Conservation (phyloP, 2,888 invertebrate species). For the Drosophila mulleri region DNA sequence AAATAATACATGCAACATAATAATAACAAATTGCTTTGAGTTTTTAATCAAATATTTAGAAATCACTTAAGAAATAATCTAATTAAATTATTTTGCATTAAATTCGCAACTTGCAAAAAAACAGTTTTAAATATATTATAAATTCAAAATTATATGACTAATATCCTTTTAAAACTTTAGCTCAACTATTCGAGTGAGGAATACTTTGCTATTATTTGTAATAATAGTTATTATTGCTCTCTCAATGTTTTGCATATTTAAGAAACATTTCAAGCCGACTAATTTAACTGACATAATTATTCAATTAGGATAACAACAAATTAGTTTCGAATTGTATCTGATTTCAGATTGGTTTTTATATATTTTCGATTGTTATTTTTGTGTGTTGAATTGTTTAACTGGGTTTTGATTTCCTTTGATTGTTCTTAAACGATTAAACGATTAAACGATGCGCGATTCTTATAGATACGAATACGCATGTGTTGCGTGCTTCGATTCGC, state of each 20-base stretch:
- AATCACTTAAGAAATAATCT: neutral
- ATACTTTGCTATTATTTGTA: too few species aligned
- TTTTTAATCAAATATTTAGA: neutral
- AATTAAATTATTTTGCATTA: neutral
- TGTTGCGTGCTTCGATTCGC: conserved; percentile 67
- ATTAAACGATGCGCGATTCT: conserved; percentile 32
- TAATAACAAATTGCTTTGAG: too few species aligned
- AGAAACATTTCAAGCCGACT: conserved; percentile 7
- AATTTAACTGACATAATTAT: conserved; percentile 17
- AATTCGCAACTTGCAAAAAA: neutral
- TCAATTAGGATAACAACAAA: conserved; percentile 22
- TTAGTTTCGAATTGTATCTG: neutral
- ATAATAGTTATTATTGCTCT: neutral
- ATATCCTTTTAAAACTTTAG: neutral
- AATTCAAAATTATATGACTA: neutral
- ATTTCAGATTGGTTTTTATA: neutral
- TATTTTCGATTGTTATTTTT: conserved; percentile 15
- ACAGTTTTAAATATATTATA: neutral
- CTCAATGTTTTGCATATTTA: neutral
- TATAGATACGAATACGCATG: conserved; percentile 42
- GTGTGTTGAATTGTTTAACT: conserved; percentile 13
- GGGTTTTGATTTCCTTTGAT: conserved; percentile 32
- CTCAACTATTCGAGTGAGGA: neutral
- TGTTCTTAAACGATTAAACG: conserved; percentile 16
- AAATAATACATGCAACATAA: too few species aligned